Percentiles rank a stretch among this genome's conserved stretches.
phyloP scores from a whole-genome alignment of 2,113 vertebrate genomes.

The Caretta caretta region DNA sequence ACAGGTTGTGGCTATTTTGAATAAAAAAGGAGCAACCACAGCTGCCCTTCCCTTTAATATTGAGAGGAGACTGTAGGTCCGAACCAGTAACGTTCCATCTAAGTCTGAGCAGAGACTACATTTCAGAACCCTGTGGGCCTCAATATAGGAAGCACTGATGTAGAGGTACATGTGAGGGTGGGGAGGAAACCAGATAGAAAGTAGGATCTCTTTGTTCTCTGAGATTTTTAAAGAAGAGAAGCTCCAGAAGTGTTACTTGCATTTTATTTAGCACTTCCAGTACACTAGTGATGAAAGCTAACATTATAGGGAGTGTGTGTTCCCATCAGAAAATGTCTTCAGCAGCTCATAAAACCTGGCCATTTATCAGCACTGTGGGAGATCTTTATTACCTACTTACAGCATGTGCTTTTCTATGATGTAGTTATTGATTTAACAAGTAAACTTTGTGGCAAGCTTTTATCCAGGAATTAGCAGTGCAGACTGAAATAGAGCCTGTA shows the following conservation, averaged over 20 bases:
- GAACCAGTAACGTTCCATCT: background rate
- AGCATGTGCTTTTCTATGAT: slow-evolving; percentile 64
- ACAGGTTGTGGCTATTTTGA: background rate
- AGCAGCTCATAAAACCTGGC: slow-evolving; percentile 56
- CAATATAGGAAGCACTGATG: background rate
- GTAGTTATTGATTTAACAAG: slow-evolving; percentile 75
- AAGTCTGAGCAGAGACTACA: background rate
- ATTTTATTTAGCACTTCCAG: slow-evolving; percentile 56
- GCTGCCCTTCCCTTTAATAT: background rate
- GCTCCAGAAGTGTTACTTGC: slow-evolving; percentile 18
- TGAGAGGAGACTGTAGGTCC: background rate
- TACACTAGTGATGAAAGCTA: slow-evolving; percentile 48
- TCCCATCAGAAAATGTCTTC: slow-evolving; percentile 59
- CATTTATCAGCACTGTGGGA: slow-evolving; percentile 66
- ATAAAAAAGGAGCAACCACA: background rate
- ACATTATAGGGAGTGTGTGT: slow-evolving; percentile 56
- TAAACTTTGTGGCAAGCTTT: slow-evolving; percentile 61
- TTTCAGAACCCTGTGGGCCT: background rate
- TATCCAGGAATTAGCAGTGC: slow-evolving; percentile 65
- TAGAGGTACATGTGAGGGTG: background rate
- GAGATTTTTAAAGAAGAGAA: slow-evolving; percentile 35
- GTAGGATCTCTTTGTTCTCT: slow-evolving; percentile 6
- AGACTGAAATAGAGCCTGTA: slow-evolving; percentile 42
- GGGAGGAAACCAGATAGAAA: background rate
- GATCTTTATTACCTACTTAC: slow-evolving; percentile 71